Conservation (phyloP, 2,888 invertebrate genomes). For the Eugnorisma glareosa region DNA sequence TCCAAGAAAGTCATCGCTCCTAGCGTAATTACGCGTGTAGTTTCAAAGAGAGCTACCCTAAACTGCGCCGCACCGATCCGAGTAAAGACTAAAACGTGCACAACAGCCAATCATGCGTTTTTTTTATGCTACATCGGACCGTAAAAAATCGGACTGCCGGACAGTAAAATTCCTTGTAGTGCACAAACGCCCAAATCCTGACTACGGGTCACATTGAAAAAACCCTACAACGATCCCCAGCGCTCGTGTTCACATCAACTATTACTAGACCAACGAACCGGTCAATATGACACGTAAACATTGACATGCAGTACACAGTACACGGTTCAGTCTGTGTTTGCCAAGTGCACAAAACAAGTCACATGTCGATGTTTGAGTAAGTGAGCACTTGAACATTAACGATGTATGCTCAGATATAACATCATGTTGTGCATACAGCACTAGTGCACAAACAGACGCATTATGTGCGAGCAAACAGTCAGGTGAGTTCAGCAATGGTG, state of each 20-base stretch:
- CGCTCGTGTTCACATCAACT: background rate
- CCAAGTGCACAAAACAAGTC: background rate
- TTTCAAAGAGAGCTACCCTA: no score
- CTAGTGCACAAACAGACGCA: slow-evolving; percentile 1
- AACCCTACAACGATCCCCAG: no score
- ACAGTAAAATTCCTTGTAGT: no score
- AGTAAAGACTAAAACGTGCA: no score
- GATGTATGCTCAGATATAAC: background rate
- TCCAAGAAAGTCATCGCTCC: no score
- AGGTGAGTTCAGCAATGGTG: background rate
- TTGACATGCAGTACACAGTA: background rate
- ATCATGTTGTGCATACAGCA: background rate
- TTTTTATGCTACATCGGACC: no score
- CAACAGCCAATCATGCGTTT: no score
- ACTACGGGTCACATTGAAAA: no score
- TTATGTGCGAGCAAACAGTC: background rate
- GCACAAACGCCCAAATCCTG: no score
- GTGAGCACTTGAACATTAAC: background rate
- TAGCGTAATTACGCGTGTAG: no score
- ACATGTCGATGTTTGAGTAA: background rate
- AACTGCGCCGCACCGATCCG: no score
- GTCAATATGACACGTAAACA: background rate
- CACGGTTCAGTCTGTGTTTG: background rate
- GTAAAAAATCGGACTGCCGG: no score
- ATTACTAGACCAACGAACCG: background rate